These are phyloP conservation scores for Eucidaris tribuloides DNA, from an alignment of 35 echinoderm and acorn worm species.

Conservation along the genomic window DNA sequence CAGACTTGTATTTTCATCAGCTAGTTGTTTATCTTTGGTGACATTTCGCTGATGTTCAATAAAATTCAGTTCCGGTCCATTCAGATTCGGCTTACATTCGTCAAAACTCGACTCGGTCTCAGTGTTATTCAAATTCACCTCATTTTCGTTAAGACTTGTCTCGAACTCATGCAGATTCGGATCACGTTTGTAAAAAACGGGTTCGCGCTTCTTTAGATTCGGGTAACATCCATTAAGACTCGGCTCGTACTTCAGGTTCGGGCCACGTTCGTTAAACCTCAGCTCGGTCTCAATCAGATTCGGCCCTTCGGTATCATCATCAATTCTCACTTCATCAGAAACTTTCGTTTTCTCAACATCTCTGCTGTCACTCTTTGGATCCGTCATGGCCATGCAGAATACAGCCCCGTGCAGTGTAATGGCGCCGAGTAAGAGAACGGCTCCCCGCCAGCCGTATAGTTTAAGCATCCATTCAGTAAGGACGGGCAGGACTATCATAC, in stretches of 20 bases:
- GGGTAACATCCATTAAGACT: background rate
- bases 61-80: no score
- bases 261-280: background rate
- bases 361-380: background rate
- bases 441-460: constrained; percentile 50
- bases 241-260: background rate
- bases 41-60: no score
- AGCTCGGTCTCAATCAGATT: background rate
- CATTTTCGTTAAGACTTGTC: no score
- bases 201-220: no score
- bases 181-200: no score
- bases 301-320: background rate
- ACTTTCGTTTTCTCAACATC: background rate
- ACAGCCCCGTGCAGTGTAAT: background rate
- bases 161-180: no score
- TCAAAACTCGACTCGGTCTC: no score
- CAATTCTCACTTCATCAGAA: background rate
- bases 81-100: no score
- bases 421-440: constrained; percentile 29
- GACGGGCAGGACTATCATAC: constrained; percentile 21
- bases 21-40: no score
- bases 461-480: constrained; percentile 10
- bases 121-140: no score
- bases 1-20: background rate
- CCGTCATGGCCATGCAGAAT: background rate